Evolutionary conservation across 2,113 vertebrate species (phyloP), one percentile per base, ranked within the genome.

Genomic region (Passer domesticus): DNA sequence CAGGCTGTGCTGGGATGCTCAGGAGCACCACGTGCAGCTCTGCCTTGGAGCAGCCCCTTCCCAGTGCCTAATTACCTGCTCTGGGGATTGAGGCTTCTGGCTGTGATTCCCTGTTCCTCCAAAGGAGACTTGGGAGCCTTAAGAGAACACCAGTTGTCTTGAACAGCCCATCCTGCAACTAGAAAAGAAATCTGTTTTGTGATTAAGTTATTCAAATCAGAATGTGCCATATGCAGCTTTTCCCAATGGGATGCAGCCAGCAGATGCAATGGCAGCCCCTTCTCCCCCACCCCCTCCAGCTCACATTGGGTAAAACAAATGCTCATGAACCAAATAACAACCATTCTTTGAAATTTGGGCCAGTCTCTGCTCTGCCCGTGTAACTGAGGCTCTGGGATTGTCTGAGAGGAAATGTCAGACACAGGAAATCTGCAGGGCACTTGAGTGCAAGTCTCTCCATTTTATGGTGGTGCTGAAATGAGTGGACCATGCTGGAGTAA

Each of bases 21-120:
- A 21, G 46, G 31, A 66, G 35, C 35, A 15, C 0, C 4, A 2
- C 2, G 0, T 7, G 17, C 16, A 28, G 2, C 13, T 62, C 60
- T 84, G 66, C 78, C 25, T 43, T 8, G 18, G 46, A 74, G 46
- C 50, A 82, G 49, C 17, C 44, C 35, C 46, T 85, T 77, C 27
- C 37, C 37, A 5, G 8, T 2, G 46, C 63, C 73, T 44, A 22
- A 8, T 33, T 19, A 27, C 14, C 0, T 4, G 30, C 21, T 62
- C 47, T 64, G n/a, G 22, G 27, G n/a, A 19, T 2, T 47, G 33
- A n/a, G 22, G 9, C 6, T 72, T 9, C 63, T 80, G 46, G 10
- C 37, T n/a, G 64, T 15, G 67, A 59, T 53, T 78, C 55, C 15
- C 6, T 35, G 23, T 10, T 78, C 43, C 85, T 91, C 52, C 52